Evolutionary conservation across 2,797 vertebrate genomes (phyloP).

Genomic region (Halcyon leucocephala): DNA sequence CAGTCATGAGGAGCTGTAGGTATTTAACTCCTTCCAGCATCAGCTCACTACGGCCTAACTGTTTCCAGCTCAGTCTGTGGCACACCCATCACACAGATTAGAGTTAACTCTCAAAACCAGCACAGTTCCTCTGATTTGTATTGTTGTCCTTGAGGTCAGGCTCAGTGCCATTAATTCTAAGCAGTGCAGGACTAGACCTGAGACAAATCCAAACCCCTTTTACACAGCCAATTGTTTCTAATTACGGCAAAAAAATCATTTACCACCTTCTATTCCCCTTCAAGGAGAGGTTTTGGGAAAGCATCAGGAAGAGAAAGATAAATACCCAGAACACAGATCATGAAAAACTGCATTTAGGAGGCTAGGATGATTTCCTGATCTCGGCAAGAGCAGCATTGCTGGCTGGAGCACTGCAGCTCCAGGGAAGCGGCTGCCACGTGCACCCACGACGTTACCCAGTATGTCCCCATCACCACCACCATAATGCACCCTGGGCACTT

Average conservation of each 20-base stretch:
- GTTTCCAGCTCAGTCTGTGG: not conserved
- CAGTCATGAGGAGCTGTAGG: accelerated
- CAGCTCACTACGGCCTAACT: not conserved
- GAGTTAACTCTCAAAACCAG: not conserved
- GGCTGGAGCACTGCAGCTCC: not conserved
- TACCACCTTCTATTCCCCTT: not conserved
- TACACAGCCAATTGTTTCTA: not conserved
- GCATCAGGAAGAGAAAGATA: not conserved
- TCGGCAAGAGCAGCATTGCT: not conserved
- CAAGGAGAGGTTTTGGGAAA: not conserved
- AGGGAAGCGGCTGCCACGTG: not conserved
- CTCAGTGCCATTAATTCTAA: not conserved
- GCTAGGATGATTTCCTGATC: not conserved
- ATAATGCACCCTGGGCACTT: not conserved
- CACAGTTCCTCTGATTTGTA: not conserved
- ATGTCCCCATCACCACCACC: accelerated
- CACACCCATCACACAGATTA: not conserved
- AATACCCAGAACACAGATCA: not conserved
- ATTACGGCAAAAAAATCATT: not conserved
- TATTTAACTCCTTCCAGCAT: not conserved
- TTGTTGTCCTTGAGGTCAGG: not conserved
- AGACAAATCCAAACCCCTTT: not conserved
- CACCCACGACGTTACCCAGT: not conserved
- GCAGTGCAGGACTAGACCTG: not conserved
- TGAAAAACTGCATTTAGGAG: not conserved